phyloP scores from a whole-genome alignment of 1,140 invertebrate species.

The Aphelenchoides besseyi region DNA sequence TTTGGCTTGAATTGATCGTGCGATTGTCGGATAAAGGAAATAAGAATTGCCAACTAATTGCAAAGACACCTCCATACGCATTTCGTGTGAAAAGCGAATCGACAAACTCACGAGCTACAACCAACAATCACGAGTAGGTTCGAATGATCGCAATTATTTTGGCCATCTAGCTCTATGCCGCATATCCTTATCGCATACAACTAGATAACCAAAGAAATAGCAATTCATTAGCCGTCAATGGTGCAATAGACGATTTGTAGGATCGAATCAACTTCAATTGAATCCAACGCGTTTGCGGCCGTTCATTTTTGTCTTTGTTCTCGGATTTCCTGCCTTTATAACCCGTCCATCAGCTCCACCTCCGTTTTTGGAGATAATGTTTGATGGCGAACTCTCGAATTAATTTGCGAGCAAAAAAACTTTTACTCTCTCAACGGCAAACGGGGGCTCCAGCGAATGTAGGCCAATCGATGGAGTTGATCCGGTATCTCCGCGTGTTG shows the following conservation, averaged over 20 bases:
- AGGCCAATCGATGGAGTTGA: background rate
- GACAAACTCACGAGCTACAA: no score
- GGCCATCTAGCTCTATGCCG: slow-evolving; percentile 17
- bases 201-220: slow-evolving; percentile 30
- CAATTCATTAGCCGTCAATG: background rate
- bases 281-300: background rate
- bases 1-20: no score
- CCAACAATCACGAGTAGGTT: no score
- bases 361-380: background rate
- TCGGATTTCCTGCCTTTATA: background rate
- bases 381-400: background rate
- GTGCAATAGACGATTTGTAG: background rate
- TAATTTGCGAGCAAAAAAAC: background rate
- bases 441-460: background rate
- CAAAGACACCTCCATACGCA: no score
- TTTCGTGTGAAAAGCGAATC: no score
- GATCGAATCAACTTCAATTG: background rate
- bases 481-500: background rate
- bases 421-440: background rate
- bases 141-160: slow-evolving; percentile 18
- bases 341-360: background rate
- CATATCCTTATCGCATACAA: slow-evolving; percentile 19
- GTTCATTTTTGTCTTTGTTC: background rate
- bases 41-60: no score
- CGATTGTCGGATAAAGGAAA: no score